Base-by-base conservation (phyloP, 2,797 vertebrate species). In the Ambastaia sidthimunki region DNA sequence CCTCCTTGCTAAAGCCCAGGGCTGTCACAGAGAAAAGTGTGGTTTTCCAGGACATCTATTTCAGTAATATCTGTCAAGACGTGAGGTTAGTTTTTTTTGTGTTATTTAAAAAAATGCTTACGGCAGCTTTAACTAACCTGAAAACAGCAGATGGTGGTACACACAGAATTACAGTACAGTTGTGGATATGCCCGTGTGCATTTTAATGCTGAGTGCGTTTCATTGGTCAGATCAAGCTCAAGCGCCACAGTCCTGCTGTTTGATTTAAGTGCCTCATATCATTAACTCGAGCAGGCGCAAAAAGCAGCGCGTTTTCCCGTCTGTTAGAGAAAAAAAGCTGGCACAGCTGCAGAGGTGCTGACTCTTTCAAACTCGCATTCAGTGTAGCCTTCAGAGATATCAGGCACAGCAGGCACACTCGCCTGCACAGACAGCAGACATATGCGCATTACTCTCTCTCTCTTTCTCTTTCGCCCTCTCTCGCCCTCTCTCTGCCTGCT, bases 331-430 rank as follows among this genome's bases (percentile, higher is more conserved):
- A 62, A 75, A 62, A 68, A 57, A 65, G 63, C 74, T 19, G 62
- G 72, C 37, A 50, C 55, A 57, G 62, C 67, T 71, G 71, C 19
- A 48, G 48, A 82, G 48, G 73, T 71, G 68, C 54, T 52, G 18
- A 48, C 71, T 76, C 80, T 57, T 21, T 80, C 62, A 57, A 66
- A 78, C 69, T 78, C 47, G 54, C 76, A 63, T 71, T 47, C 57
- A 65, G 18, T 41, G 47, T 52, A 63, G 68, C 76, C 76, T 73
- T 80, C 62, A 73, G 78, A 80, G 34, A 80, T 67, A 80, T 80
- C 60, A 67, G 54, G 55, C 70, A 15, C 78, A 80, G 70, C 78
- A 48, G 78, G 78, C 78, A 10, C 55, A 63, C 19, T 41, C 19
- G 44, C 25, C 68, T 62, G 75, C 65, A 60, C 57, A 70, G 71